Conservation (phyloP, 64 coral and sea anemone species). For the Anthopleura sola region DNA sequence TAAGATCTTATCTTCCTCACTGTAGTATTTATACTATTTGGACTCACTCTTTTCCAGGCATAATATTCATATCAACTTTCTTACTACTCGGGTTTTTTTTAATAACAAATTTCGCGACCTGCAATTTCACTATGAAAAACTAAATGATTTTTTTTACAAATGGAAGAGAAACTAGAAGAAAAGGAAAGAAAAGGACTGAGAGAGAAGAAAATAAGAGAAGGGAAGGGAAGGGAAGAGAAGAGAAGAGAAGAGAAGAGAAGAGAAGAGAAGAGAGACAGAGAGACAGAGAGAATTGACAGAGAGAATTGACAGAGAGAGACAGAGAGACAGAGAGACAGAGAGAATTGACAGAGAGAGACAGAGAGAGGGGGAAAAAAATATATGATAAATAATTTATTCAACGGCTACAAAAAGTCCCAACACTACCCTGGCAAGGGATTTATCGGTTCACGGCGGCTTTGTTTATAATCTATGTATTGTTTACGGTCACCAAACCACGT, state of each 20-base stretch:
- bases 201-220: not conserved
- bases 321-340: too few relatives aligned
- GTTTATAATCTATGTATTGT: not conserved
- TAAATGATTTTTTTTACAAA: too few relatives aligned
- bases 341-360: too few relatives aligned
- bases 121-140: too few relatives aligned
- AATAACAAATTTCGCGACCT: too few relatives aligned
- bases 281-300: not conserved
- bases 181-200: not conserved
- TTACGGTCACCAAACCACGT: not conserved
- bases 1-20: constrained; percentile 25
- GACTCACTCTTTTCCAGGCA: not conserved
- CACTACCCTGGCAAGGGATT: not conserved
- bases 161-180: constrained; percentile 9
- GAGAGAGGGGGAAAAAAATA: too few relatives aligned
- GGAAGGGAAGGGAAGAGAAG: not conserved
- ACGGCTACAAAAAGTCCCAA: not conserved
- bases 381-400: not conserved
- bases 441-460: not conserved
- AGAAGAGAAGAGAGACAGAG: constrained; percentile 11
- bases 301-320: too few relatives aligned
- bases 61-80: not conserved
- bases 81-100: too few relatives aligned
- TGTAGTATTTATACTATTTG: constrained; percentile 19
- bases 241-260: constrained; percentile 27